Conservation (phyloP, 2,888 invertebrate species). For the Drosophila neonasuta region DNA sequence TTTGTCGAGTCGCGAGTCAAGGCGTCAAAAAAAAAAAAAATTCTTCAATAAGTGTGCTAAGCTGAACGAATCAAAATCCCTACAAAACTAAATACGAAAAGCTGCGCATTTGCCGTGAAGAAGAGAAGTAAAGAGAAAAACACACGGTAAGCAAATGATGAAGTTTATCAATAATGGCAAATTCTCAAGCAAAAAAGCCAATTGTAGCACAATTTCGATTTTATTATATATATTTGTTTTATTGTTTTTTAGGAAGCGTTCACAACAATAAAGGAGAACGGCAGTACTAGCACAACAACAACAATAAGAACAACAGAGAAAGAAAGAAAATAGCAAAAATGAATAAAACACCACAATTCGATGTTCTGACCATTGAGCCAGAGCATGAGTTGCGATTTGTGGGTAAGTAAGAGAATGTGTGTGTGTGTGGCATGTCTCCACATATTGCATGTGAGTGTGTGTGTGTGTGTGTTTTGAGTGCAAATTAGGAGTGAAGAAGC, state of each 20-base stretch:
- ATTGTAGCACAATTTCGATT: slow-evolving; percentile 13
- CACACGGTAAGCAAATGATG: slow-evolving; percentile 31
- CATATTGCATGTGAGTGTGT: neutral
- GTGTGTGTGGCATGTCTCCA: neutral
- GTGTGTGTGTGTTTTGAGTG: slow-evolving; percentile 20
- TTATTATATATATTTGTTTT: neutral
- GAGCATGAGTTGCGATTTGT: slow-evolving; percentile 94
- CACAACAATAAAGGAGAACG: slow-evolving; percentile 1
- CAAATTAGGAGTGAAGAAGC: slow-evolving; percentile 16
- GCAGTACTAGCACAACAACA: slow-evolving; percentile 24
- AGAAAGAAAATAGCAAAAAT: slow-evolving; percentile 27
- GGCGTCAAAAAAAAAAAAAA: slow-evolving; percentile 25
- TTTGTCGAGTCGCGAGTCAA: slow-evolving; percentile 22
- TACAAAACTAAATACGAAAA: slow-evolving; percentile 3
- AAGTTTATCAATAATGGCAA: slow-evolving; percentile 27
- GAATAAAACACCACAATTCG: slow-evolving; percentile 83
- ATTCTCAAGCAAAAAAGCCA: slow-evolving; percentile 4
- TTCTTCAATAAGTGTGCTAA: slow-evolving; percentile 31
- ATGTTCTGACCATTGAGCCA: slow-evolving; percentile 91
- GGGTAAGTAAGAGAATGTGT: slow-evolving; percentile 86
- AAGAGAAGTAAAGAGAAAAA: neutral
- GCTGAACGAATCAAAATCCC: slow-evolving; percentile 14
- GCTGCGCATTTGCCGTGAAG: slow-evolving; percentile 11
- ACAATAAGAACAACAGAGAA: slow-evolving; percentile 9
- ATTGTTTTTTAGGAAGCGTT: slow-evolving; percentile 21